Evolutionary conservation across 1,140 invertebrate genomes (phyloP).

Genomic region (Diorhabda elongata): DNA sequence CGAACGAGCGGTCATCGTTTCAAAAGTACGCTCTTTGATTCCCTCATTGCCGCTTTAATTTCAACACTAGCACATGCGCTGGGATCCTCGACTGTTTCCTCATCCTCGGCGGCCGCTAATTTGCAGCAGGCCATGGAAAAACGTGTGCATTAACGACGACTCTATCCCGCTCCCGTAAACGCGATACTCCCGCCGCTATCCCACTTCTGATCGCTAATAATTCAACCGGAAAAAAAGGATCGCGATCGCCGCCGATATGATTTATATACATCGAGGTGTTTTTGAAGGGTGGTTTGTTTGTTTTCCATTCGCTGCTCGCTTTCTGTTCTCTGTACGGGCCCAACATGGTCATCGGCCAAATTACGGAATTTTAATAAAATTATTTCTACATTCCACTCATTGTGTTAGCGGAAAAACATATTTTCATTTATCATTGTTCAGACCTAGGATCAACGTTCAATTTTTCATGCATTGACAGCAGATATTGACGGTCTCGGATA

Average conservation of each 20-base stretch:
- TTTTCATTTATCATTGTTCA: slow-evolving; percentile 9
- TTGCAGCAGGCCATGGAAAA: slow-evolving; percentile 25
- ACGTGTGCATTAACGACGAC: slow-evolving; percentile 19
- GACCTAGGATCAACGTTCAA: slow-evolving; percentile 7
- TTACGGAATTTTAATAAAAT: slow-evolving; percentile 28
- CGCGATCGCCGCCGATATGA: slow-evolving; percentile 25
- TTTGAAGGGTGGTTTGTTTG: slow-evolving; percentile 29
- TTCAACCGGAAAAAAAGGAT: slow-evolving; percentile 22
- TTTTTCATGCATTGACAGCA: slow-evolving; percentile 5
- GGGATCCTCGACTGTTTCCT: slow-evolving; percentile 31
- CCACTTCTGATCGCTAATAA: slow-evolving; percentile 15
- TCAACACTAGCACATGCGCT: slow-evolving; percentile 43
- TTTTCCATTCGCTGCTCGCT: slow-evolving; percentile 26
- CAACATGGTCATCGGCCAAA: slow-evolving; percentile 25
- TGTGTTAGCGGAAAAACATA: slow-evolving; percentile 2
- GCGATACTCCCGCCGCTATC: slow-evolving; percentile 13
- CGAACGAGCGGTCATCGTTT: slow-evolving; percentile 49
- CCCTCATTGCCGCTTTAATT: slow-evolving; percentile 48
- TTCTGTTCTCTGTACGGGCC: slow-evolving; percentile 11
- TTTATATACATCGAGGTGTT: slow-evolving; percentile 30
- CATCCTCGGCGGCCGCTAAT: slow-evolving; percentile 22
- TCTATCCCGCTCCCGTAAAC: slow-evolving; percentile 14
- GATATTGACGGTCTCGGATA: not conserved
- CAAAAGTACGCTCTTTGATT: slow-evolving; percentile 49
- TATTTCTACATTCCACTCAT: slow-evolving; percentile 12